Evolutionary conservation across 2,113 vertebrate species (phyloP).

Genomic region (Phyllopteryx taeniolatus): DNA sequence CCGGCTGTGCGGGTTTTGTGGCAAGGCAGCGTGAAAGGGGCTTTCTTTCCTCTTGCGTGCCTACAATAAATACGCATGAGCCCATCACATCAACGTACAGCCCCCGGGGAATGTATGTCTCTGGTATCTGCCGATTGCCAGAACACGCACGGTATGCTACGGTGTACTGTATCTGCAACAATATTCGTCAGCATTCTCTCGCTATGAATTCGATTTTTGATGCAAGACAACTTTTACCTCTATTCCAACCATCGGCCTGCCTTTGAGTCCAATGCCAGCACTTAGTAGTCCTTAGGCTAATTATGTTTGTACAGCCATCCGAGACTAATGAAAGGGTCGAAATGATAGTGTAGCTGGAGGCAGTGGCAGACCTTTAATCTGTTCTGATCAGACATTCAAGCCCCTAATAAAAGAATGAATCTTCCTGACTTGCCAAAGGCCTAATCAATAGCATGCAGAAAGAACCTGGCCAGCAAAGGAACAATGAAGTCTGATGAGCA

Average conservation of each 20-base stretch:
- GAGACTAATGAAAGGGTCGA: slow-evolving; percentile 61
- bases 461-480: slow-evolving; percentile 43
- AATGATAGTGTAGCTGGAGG: slow-evolving; percentile 55
- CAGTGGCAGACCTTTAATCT: slow-evolving; percentile 63
- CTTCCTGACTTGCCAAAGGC: slow-evolving; percentile 44
- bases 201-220: background rate
- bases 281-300: slow-evolving; percentile 43
- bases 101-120: background rate
- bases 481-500: slow-evolving; percentile 33
- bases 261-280: background rate
- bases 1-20: background rate
- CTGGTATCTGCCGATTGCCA: background rate
- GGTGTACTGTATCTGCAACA: background rate
- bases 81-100: background rate
- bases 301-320: slow-evolving; percentile 49
- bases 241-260: too few relatives aligned
- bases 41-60: background rate
- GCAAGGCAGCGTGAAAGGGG: background rate
- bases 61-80: background rate
- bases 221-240: background rate
- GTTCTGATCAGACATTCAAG: slow-evolving; percentile 64
- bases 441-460: slow-evolving; percentile 73
- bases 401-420: slow-evolving; percentile 75
- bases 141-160: background rate
- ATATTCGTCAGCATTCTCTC: background rate